These are phyloP conservation scores for Girardinus metallicus DNA, from an alignment of 2,797 vertebrate genomes.

Conservation along the genomic window DNA sequence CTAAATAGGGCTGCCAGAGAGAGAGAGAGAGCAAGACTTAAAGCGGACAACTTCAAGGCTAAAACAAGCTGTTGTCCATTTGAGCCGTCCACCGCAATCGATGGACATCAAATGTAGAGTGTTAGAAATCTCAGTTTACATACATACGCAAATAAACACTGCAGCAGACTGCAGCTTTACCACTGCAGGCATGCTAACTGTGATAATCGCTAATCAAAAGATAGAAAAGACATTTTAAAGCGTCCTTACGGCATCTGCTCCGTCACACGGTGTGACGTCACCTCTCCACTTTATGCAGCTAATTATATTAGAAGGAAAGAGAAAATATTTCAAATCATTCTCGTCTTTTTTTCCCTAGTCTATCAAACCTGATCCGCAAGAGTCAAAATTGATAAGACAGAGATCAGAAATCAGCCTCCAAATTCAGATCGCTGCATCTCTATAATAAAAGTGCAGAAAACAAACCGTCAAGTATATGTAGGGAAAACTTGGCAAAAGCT, in stretches of 20 bases:
- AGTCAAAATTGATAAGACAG: background rate
- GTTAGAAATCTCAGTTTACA: background rate
- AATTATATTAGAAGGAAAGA: background rate
- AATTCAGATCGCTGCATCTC: background rate
- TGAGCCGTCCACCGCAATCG: background rate
- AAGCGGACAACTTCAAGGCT: background rate
- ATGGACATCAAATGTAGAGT: background rate
- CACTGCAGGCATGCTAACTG: background rate
- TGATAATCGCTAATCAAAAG: background rate
- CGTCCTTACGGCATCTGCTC: background rate
- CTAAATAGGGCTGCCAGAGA: background rate
- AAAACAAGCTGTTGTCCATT: background rate
- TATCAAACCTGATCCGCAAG: background rate
- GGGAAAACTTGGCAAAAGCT: slow-evolving; percentile 53
- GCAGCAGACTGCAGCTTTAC: background rate
- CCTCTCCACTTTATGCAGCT: background rate
- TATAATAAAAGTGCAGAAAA: background rate
- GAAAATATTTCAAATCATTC: background rate
- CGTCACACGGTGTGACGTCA: background rate
- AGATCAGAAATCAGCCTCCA: background rate
- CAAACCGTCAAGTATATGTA: background rate
- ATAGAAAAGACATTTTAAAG: background rate
- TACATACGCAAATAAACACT: background rate
- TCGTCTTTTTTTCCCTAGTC: background rate
- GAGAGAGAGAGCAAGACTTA: background rate